Base-by-base conservation (phyloP, 2,113 vertebrate species). In the Nansenia antarctica region DNA sequence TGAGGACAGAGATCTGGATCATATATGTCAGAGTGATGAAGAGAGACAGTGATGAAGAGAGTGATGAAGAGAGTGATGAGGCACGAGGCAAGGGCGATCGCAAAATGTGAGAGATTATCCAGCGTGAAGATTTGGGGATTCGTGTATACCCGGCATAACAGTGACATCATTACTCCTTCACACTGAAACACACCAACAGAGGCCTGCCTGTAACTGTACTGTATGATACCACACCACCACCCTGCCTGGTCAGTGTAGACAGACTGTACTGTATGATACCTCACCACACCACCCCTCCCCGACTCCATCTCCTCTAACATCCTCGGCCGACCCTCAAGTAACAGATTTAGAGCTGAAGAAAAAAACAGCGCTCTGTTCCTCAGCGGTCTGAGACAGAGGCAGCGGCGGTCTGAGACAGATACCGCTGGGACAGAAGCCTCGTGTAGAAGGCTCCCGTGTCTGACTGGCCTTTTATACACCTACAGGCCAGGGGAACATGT, bases 401-500 rank as follows among this genome's bases (percentile, higher is more conserved):
- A 37, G 32, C 24, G 15, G 32, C 24, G 15, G 30, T 24, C 37
- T 30, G 42, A 31, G 9, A 9, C 37, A 53, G 47, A 31, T 8
- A 59, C 53, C n/a, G 63, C 24, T 9, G 11, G 27, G 42, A 35
- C 58, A 67, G 35, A 34, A 55, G n/a, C 26, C 27, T 30, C 26
- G 30, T 8, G 62, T 57, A n/a, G n/a, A n/a, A n/a, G n/a, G n/a
- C n/a, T 27, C 35, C 27, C 22, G 45, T 24, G 35, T 29, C 15
- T 20, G 45, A 54, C 18, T 26, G 31, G 31, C 20, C 32, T 52
- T 52, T 31, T 35, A n/a, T 9, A 35, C 63, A 67, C 31, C 54
- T 2, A 24, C 37, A 29, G 45, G 20, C 34, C 42, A 63, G 68
- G 52, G 66, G 79, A 65, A 58, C 62, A 73, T 62, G 27, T 73